Evolutionary conservation across 2,888 invertebrate species (phyloP).

Genomic region (Zeuzera pyrina): DNA sequence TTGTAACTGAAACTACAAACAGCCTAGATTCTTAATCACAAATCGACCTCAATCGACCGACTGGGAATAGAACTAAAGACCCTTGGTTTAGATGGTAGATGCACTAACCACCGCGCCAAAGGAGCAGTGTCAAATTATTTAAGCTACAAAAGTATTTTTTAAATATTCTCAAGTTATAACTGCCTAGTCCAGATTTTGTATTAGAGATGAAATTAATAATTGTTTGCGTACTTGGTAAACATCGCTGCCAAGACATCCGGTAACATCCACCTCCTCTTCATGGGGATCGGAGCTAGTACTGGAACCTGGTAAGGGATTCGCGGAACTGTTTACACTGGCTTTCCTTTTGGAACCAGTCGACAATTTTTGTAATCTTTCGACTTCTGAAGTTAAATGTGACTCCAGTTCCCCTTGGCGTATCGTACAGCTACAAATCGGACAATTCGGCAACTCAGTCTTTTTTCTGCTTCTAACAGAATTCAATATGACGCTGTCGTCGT

Average conservation of each 20-base stretch:
- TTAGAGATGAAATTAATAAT: too few species aligned
- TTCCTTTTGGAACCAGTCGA: conserved; percentile 48
- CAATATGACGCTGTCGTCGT: conserved; percentile 56
- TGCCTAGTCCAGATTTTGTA: too few species aligned
- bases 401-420: conserved; percentile 88
- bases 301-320: conserved; percentile 36
- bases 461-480: conserved; percentile 72
- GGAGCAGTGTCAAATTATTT: too few species aligned
- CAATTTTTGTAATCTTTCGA: conserved; percentile 62
- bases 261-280: conserved; percentile 48
- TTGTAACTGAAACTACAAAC: too few species aligned
- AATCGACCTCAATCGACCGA: too few species aligned
- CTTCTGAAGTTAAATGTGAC: conserved; percentile 84
- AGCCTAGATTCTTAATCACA: too few species aligned
- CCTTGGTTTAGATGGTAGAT: too few species aligned
- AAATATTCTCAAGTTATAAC: too few species aligned
- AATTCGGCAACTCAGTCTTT: conserved; percentile 80
- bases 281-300: conserved; percentile 36
- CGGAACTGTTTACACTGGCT: conserved; percentile 37
- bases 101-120: too few species aligned
- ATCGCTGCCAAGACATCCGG: conserved; percentile 58
- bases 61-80: too few species aligned
- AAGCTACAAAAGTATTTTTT: too few species aligned
- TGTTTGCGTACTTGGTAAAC: conserved; percentile 65
- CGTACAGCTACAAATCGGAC: conserved; percentile 92